A percentile compares a stretch with the other conserved stretches of the same genome.
Evolutionary conservation across 2,797 vertebrate genomes (phyloP).

Genomic region (Neoniphon sammara): DNA sequence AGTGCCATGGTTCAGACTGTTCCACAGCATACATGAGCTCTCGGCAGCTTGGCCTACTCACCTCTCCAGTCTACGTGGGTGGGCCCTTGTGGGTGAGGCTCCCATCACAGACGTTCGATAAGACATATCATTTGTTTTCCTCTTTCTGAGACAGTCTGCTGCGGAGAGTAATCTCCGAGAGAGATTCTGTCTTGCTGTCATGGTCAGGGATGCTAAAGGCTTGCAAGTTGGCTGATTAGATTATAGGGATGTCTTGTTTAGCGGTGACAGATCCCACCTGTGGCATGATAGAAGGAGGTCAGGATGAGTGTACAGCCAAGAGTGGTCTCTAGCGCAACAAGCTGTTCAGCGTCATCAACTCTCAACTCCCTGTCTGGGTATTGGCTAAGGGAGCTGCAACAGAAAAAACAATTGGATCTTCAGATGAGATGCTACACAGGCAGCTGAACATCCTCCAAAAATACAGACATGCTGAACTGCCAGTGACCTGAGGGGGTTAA

Average conservation of each 20-base stretch:
- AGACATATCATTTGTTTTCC: constrained; percentile 45
- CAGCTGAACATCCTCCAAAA: constrained; percentile 48
- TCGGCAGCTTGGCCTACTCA: constrained; percentile 54
- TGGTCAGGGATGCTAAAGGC: constrained; percentile 24
- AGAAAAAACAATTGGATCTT: constrained; percentile 32
- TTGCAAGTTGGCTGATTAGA: constrained; percentile 49
- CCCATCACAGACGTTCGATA: constrained; percentile 36
- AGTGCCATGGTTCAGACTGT: constrained; percentile 41
- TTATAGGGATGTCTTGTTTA: constrained; percentile 47
- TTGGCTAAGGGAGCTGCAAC: constrained; percentile 10
- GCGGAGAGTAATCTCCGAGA: constrained; percentile 39
- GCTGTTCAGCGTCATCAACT: constrained; percentile 36
- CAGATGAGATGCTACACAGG: constrained; percentile 24
- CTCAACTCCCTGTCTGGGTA: constrained; percentile 32
- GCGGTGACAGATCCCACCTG: constrained; percentile 59
- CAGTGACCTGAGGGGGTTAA: constrained; percentile 15
- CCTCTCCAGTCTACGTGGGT: constrained; percentile 64
- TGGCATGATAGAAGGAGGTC: constrained; percentile 45
- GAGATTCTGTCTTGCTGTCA: constrained; percentile 17
- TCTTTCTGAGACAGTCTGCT: constrained; percentile 46
- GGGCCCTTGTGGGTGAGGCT: constrained; percentile 57
- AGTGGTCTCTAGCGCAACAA: constrained; percentile 45
- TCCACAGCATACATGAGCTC: constrained; percentile 29
- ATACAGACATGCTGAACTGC: constrained; percentile 1
- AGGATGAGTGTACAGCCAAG: constrained; percentile 21